Evolutionary conservation across 2,797 vertebrate species (phyloP), one percentile per base, ranked within the genome.

Genomic region (Onychomys arenicola): DNA sequence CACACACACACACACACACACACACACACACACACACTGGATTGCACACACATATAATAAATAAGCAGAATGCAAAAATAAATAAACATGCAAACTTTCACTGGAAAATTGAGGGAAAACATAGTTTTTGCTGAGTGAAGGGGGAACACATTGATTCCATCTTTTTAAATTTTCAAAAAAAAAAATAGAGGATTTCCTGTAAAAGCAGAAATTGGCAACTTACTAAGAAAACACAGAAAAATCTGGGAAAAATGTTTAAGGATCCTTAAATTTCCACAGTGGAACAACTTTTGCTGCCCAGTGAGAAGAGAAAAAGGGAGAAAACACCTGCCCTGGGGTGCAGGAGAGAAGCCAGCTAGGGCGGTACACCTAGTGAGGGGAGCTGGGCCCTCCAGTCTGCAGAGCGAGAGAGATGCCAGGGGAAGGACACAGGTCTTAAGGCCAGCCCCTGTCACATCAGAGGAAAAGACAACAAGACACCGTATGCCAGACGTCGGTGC

Each of bases 251-350:
- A 95, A 94, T 2, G 92, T 86, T 87, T 95, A 95, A 97, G 92
- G 95, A 96, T 97, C 92, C 93, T 92, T 97, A 92, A 95, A 91
- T 97, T 97, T 97, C 96, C 93, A 97, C 94, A 90, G 95, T 93
- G 94, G 93, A 96, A 97, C 78, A 94, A 91, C 40, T 92, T 92
- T 69, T 92, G 59, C 92, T 95, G 95, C 93, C 92, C 93, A 86
- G 81, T 90, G 43, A 75, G 86, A 94, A 84, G 34, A 27, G 23
- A 52, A 25, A 1, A 16, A 19, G 55, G 40, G 21, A 88, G 52
- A 32, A 85, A 63, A 8, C 91, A 96, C 89, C 96, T 97, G 94
- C 91, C 91, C 71, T 25, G 80, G 65, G 88, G 84, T 57, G 76
- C 49, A 75, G 4, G 65, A 37, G 34, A 59, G 82, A 85, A 85